Evolutionary conservation across 2,888 invertebrate genomes (phyloP), one percentile per base, ranked within the genome.

Genomic region (Ischnura elegans): DNA sequence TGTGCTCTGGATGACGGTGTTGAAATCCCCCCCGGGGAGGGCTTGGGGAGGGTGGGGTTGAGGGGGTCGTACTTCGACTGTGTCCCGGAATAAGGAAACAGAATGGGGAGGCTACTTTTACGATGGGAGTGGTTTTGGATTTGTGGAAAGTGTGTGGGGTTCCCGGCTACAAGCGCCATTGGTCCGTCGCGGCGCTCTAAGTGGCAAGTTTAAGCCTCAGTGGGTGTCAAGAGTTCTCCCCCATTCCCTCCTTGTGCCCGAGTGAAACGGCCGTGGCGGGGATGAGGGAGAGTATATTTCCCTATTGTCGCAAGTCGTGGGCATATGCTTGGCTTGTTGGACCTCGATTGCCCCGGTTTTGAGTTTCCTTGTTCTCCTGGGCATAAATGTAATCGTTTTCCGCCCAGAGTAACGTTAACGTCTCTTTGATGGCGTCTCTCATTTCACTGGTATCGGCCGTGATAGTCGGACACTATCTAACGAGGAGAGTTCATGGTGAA

Each of bases 61-160:
- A 13, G 47, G 87, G 90, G 61, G 90, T 43, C 61, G 42, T 10
- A 66, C 61, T 43, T 86, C 46, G 86, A 86, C 45, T 86, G 86
- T 90, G 61, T 90, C 61, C 43, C 61, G 61, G 90, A 90, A 61
- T 90, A 90, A 66, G 90, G 61, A 90, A 90, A 90, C 90, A 45
- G 90, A 46, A 46, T 46, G 86, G 86, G 55, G 42, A 43, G 61
- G 90, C 55, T 76, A 76, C 76, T 76, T 76, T 76, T 36, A 76
- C 76, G 66, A 43, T 36, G 61, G 90, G 43, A 42, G 43, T 47
- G 86, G 76, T 76, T 76, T 76, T 76, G 61, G 61, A 90, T 90
- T 43, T 43, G 43, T 61, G 90, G 61, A 55, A 36, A 42, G 55
- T 45, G n/a, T n/a, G 45, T 13, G 43, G 86, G 29, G 19, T 21